Conservation (phyloP, 2,113 vertebrate species). For the Ceratotherium simum region DNA sequence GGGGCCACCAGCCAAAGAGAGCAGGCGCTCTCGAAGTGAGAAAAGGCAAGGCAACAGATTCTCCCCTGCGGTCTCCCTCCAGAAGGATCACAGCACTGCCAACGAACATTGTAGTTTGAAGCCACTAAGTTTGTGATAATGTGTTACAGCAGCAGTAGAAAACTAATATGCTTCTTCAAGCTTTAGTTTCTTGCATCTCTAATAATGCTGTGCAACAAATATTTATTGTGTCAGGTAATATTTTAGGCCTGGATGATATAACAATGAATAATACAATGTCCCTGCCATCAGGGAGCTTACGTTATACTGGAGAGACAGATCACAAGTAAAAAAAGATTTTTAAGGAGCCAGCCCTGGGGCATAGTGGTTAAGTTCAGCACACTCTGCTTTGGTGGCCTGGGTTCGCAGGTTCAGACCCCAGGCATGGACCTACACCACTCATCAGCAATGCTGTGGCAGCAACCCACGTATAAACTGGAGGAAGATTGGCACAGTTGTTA, state of each 20-base stretch:
- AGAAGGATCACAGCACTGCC: background rate
- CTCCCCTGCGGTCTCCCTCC: background rate
- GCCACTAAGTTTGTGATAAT: background rate
- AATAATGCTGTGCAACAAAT: background rate
- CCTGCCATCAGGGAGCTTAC: background rate
- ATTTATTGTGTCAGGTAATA: background rate
- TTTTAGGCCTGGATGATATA: background rate
- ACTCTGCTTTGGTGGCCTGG: too few species aligned
- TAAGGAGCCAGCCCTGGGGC: too few species aligned
- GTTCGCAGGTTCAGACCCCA: too few species aligned
- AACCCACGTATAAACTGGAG: too few species aligned
- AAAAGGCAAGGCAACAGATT: background rate
- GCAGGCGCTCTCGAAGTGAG: background rate
- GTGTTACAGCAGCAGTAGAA: background rate
- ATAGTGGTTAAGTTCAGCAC: too few species aligned
- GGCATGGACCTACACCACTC: too few species aligned
- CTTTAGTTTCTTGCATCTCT: background rate
- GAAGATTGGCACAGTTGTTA: too few species aligned
- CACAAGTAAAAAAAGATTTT: background rate
- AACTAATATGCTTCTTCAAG: background rate
- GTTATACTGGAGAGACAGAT: background rate
- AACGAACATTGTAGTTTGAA: background rate
- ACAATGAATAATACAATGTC: background rate
- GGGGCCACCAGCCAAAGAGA: background rate
- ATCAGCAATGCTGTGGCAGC: too few species aligned